A percentile compares a stretch with the other conserved stretches of the same genome.
Conservation (phyloP, 35 echinoderm and acorn worm genomes). For the Ophiothrix spiculata region DNA sequence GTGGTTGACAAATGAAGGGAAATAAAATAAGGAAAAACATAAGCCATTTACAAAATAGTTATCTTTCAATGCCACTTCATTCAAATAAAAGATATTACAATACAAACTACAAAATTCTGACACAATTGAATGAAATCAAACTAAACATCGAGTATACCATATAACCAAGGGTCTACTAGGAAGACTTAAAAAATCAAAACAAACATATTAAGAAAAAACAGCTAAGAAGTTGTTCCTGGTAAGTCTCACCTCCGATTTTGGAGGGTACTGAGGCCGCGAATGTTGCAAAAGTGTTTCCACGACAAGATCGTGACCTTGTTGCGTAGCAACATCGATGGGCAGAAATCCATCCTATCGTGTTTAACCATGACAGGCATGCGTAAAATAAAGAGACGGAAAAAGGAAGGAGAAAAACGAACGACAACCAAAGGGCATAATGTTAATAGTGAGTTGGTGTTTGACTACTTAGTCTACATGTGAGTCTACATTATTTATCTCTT, state of each 20-base stretch:
- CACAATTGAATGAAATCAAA: neutral
- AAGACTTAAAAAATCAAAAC: neutral
- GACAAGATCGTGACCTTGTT: conserved; percentile 92
- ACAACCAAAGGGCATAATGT: conserved; percentile 9
- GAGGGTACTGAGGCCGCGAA: conserved; percentile 81
- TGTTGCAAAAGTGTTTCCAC: conserved; percentile 97
- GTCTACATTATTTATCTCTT: neutral
- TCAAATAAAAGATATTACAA: no score
- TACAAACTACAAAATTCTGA: neutral
- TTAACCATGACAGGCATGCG: neutral
- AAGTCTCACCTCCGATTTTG: conserved; percentile 94
- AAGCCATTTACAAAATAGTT: no score
- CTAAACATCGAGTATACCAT: neutral
- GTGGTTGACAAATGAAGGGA: no score
- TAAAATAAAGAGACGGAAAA: conserved; percentile 11
- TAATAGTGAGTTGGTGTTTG: neutral
- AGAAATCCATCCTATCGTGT: conserved; percentile 87
- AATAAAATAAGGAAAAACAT: no score
- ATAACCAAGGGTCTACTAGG: neutral
- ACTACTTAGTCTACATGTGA: neutral
- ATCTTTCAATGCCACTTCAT: no score
- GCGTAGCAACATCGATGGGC: conserved; percentile 93
- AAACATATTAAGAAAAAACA: conserved; percentile 10
- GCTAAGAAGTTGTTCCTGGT: neutral
- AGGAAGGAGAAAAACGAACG: neutral